phyloP scores from a whole-genome alignment of 2,888 invertebrate genomes.

The Phanerotoma sp. region DNA sequence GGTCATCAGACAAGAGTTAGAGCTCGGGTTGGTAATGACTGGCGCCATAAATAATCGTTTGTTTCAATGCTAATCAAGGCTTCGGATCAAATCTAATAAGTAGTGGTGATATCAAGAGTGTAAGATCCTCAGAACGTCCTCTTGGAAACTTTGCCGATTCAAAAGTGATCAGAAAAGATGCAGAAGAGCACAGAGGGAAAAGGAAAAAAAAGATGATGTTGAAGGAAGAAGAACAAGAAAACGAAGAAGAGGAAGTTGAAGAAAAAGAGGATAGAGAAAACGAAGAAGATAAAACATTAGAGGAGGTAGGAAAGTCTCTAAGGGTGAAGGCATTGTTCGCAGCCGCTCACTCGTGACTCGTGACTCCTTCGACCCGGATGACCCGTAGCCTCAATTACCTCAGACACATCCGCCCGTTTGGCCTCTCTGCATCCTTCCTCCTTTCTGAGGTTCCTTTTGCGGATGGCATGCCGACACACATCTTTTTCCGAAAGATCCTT shows the following conservation, averaged over 20 bases:
- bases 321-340: slow-evolving; percentile 53
- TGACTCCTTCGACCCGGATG: slow-evolving; percentile 56
- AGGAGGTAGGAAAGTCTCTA: slow-evolving; percentile 36
- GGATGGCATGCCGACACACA: slow-evolving; percentile 27
- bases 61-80: slow-evolving; percentile 54
- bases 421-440: slow-evolving; percentile 25
- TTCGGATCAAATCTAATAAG: slow-evolving; percentile 56
- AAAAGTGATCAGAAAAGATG: slow-evolving; percentile 14
- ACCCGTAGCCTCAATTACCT: slow-evolving; percentile 58
- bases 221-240: slow-evolving; percentile 23
- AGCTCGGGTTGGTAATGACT: slow-evolving; percentile 45
- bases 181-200: slow-evolving; percentile 9
- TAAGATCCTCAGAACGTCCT: neutral
- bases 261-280: slow-evolving; percentile 20
- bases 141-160: slow-evolving; percentile 6
- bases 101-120: slow-evolving; percentile 36
- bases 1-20: slow-evolving; percentile 44
- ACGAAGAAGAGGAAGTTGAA: slow-evolving; percentile 20
- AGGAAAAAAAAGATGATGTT: slow-evolving; percentile 27
- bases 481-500: neutral
- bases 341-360: slow-evolving; percentile 56
- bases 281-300: too few species aligned
- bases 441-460: slow-evolving; percentile 15
- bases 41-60: slow-evolving; percentile 55
- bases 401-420: slow-evolving; percentile 56